phyloP scores from a whole-genome alignment of 2,888 invertebrate species.

The Agonopterix arenella region DNA sequence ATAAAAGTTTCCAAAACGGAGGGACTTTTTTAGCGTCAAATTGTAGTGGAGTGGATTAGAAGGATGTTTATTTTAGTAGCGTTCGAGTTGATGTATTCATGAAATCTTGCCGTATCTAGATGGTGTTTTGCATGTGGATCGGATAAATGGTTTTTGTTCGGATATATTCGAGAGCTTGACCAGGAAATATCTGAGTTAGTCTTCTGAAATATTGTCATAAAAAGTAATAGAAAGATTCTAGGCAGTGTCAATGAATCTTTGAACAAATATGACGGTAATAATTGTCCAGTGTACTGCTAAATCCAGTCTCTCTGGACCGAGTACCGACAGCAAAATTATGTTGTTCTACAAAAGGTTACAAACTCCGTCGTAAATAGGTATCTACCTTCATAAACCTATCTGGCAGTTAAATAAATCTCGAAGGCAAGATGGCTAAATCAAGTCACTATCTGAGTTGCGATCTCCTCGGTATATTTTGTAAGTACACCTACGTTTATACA shows the following conservation, averaged over 20 bases:
- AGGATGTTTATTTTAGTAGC: slow-evolving; percentile 13
- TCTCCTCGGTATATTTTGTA: slow-evolving; percentile 34
- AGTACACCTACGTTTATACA: slow-evolving; percentile 3
- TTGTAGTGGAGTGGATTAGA: slow-evolving; percentile 28
- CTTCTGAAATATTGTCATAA: no score
- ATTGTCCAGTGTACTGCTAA: background rate
- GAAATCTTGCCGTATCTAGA: no score
- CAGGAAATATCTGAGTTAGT: no score
- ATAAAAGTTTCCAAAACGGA: slow-evolving; percentile 43
- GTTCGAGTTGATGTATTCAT: no score
- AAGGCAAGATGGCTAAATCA: slow-evolving; percentile 61
- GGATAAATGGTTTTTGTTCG: background rate
- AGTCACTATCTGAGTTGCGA: slow-evolving; percentile 52
- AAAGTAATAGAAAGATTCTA: no score
- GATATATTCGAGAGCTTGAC: no score
- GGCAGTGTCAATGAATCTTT: no score
- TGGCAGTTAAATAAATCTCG: slow-evolving; percentile 49
- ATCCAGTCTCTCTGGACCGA: slow-evolving; percentile 3
- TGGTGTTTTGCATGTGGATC: no score
- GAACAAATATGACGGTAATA: no score
- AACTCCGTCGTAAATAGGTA: slow-evolving; percentile 11
- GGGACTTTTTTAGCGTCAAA: slow-evolving; percentile 49
- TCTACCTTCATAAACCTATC: slow-evolving; percentile 51
- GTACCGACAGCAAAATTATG: slow-evolving; percentile 6
- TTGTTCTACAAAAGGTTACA: slow-evolving; percentile 12